A percentile compares a stretch with the other conserved stretches of the same genome.
These are phyloP conservation scores for Bombus sibiricus DNA, from an alignment of 1,140 invertebrate genomes.

Conservation along the genomic window DNA sequence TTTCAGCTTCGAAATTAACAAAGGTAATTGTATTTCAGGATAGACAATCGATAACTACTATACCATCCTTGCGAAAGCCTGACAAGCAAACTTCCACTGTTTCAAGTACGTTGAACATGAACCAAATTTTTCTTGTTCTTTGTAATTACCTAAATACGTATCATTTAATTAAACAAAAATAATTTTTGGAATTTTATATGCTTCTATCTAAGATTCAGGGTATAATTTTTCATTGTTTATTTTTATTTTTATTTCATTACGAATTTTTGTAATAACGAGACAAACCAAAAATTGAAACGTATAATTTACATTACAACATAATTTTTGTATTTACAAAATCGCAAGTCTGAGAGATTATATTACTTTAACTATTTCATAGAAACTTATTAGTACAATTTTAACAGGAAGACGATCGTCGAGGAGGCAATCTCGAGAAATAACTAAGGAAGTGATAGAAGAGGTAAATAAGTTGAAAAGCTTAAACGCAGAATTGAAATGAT, in stretches of 20 bases:
- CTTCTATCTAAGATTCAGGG: no score
- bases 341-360: no score
- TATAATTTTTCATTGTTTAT: no score
- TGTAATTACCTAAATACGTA: no score
- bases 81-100: neutral
- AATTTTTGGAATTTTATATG: no score
- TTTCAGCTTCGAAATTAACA: neutral
- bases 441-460: neutral
- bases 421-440: neutral
- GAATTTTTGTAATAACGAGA: no score
- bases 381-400: neutral
- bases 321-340: neutral
- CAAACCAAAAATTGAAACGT: no score
- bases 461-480: neutral
- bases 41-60: neutral
- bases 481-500: no score
- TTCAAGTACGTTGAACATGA: slow-evolving; percentile 13
- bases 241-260: no score
- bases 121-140: neutral
- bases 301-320: neutral
- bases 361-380: neutral
- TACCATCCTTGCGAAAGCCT: neutral
- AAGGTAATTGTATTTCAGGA: slow-evolving; percentile 24
- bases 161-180: no score
- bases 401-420: neutral